These are phyloP conservation scores for Peromyscus leucopus DNA, from an alignment of 2,113 vertebrate genomes.

Conservation along the genomic window DNA sequence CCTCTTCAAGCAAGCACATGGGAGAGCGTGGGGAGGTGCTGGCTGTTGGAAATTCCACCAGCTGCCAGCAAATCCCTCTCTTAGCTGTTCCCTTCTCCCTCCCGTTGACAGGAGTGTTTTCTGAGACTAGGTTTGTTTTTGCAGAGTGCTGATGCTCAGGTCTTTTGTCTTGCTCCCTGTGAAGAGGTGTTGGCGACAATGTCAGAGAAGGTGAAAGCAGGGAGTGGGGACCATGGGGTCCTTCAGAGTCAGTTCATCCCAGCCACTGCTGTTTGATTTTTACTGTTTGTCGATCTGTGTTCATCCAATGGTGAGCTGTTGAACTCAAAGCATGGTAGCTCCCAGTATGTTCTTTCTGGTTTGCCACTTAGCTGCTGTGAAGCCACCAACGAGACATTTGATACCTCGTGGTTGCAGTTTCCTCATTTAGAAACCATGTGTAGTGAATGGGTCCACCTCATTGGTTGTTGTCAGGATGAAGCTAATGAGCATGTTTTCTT, in stretches of 20 bases:
- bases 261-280: neutral
- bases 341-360: neutral
- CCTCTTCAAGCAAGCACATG: slow-evolving; percentile 45
- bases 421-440: neutral
- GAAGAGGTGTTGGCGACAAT: neutral
- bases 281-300: neutral
- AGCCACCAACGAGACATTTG: neutral
- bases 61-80: slow-evolving; percentile 32
- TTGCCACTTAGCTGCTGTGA: neutral
- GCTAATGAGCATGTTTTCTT: neutral
- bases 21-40: neutral
- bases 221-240: neutral
- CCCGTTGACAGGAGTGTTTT: neutral
- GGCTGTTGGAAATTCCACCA: neutral
- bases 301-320: neutral
- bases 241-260: neutral
- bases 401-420: neutral
- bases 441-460: neutral
- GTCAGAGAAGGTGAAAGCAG: neutral
- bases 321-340: neutral
- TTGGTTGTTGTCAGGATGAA: neutral
- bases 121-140: slow-evolving; percentile 15
- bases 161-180: neutral
- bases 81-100: slow-evolving; percentile 25
- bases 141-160: neutral